Percentiles rank a stretch among this genome's conserved stretches.
Conservation (phyloP, 2,888 invertebrate genomes). For the Pollenia amentaria region DNA sequence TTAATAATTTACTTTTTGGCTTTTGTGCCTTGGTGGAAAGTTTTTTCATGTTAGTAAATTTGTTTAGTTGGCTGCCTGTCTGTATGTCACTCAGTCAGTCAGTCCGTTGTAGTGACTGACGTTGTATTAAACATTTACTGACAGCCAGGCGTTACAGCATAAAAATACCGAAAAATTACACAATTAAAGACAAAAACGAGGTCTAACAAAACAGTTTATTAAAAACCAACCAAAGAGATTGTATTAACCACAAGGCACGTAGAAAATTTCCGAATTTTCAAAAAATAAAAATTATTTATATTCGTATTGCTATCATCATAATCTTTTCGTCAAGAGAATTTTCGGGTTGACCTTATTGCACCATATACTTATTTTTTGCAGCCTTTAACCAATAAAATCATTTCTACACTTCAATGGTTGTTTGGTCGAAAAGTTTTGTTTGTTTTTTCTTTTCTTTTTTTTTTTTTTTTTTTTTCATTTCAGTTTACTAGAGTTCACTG, state of each 20-base stretch:
- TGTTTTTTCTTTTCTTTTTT: slow-evolving; percentile 16
- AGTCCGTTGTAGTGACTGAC: slow-evolving; percentile 62
- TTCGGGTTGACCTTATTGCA: neutral
- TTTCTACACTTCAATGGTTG: slow-evolving; percentile 67
- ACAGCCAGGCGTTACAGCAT: slow-evolving; percentile 71
- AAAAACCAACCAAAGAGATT: neutral
- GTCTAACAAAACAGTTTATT: neutral
- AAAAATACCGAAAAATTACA: slow-evolving; percentile 47
- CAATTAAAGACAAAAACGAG: slow-evolving; percentile 5
- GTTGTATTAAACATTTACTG: slow-evolving; percentile 68
- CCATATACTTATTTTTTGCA: neutral
- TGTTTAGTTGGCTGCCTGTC: slow-evolving; percentile 14
- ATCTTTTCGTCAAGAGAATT: too few species aligned
- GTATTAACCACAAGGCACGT: too few species aligned
- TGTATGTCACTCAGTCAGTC: slow-evolving; percentile 12
- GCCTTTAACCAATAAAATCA: slow-evolving; percentile 67
- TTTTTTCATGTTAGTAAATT: slow-evolving; percentile 13
- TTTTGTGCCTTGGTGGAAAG: neutral
- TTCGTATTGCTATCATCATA: too few species aligned
- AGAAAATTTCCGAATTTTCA: too few species aligned
- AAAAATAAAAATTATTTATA: too few species aligned
- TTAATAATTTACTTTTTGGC: slow-evolving; percentile 21
- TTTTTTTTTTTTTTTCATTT: slow-evolving; percentile 20
- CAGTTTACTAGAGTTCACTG: slow-evolving; percentile 56
- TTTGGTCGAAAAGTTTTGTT: slow-evolving; percentile 68